A percentile compares a stretch with the other conserved stretches of the same genome.
These are phyloP conservation scores for Drosophila nigromelanica DNA, from an alignment of 1,140 invertebrate species.

Conservation along the genomic window DNA sequence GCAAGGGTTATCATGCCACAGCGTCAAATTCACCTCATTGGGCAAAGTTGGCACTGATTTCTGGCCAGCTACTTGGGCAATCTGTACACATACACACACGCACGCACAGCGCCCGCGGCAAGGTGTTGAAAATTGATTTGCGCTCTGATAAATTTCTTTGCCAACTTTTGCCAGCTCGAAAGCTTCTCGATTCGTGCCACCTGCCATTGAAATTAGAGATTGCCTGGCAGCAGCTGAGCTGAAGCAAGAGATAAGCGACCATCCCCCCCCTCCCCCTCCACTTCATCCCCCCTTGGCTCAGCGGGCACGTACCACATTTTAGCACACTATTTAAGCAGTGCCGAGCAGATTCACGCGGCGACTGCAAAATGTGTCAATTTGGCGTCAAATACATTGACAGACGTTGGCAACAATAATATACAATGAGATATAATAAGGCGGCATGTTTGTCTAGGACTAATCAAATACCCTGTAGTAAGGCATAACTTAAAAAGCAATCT, in stretches of 20 bases:
- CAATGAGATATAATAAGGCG: neutral
- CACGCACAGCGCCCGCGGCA: slow-evolving; percentile 27
- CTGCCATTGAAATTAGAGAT: slow-evolving; percentile 69
- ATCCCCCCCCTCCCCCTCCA: neutral
- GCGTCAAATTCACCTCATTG: slow-evolving; percentile 56
- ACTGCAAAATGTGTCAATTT: slow-evolving; percentile 74
- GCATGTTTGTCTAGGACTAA: neutral
- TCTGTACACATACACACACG: slow-evolving; percentile 37
- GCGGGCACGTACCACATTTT: slow-evolving; percentile 59
- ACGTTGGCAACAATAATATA: slow-evolving; percentile 4
- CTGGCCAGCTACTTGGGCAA: slow-evolving; percentile 44
- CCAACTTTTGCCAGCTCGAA: slow-evolving; percentile 17
- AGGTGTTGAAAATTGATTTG: slow-evolving; percentile 75
- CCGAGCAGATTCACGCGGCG: slow-evolving; percentile 33
- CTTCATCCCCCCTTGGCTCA: neutral
- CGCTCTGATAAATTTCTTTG: slow-evolving; percentile 56
- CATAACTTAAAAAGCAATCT: neutral
- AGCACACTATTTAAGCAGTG: slow-evolving; percentile 70
- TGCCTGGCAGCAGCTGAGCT: slow-evolving; percentile 9
- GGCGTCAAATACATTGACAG: slow-evolving; percentile 66
- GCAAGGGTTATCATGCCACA: slow-evolving; percentile 48
- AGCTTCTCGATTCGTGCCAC: slow-evolving; percentile 29
- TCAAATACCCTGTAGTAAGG: slow-evolving; percentile 7
- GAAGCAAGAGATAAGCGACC: neutral
- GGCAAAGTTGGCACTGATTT: slow-evolving; percentile 38